Conservation (phyloP, 1,140 invertebrate species). For the Sitodiplosis mosellana region DNA sequence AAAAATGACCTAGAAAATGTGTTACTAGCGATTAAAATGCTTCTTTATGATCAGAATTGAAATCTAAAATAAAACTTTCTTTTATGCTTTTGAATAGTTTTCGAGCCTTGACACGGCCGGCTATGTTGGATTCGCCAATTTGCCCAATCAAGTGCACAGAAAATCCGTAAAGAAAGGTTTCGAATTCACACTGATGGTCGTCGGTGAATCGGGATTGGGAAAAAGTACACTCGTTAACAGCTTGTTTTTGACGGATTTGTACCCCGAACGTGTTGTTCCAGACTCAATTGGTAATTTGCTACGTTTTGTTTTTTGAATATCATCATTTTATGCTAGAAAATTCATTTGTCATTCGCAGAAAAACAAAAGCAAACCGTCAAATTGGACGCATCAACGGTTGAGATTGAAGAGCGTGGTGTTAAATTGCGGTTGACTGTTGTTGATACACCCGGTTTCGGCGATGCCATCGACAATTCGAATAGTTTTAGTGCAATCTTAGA, state of each 20-base stretch:
- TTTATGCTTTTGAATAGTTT: slow-evolving; percentile 33
- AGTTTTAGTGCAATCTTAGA: slow-evolving; percentile 78
- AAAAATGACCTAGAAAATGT: too few species aligned
- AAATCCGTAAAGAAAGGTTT: slow-evolving; percentile 97
- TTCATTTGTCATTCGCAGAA: slow-evolving; percentile 34
- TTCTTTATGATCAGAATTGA: too few species aligned
- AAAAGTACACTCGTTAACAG: slow-evolving; percentile 98
- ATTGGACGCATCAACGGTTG: slow-evolving; percentile 77
- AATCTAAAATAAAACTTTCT: too few species aligned
- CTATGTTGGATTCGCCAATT: slow-evolving; percentile 84
- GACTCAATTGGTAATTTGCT: slow-evolving; percentile 55
- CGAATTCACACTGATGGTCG: slow-evolving; percentile 96
- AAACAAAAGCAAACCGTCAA: slow-evolving; percentile 80
- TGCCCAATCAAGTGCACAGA: slow-evolving; percentile 88
- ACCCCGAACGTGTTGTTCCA: slow-evolving; percentile 72
- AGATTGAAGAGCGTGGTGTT: slow-evolving; percentile 84
- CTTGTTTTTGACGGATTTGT: slow-evolving; percentile 90
- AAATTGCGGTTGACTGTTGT: slow-evolving; percentile 79
- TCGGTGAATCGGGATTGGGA: slow-evolving; percentile 89
- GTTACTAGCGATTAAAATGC: too few species aligned
- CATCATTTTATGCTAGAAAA: background rate
- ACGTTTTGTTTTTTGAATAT: background rate
- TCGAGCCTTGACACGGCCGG: slow-evolving; percentile 63
- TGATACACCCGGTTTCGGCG: slow-evolving; percentile 96
- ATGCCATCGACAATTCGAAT: slow-evolving; percentile 95